These are phyloP conservation scores for Onychomys torridus DNA, from an alignment of 2,797 vertebrate species.

Conservation along the genomic window DNA sequence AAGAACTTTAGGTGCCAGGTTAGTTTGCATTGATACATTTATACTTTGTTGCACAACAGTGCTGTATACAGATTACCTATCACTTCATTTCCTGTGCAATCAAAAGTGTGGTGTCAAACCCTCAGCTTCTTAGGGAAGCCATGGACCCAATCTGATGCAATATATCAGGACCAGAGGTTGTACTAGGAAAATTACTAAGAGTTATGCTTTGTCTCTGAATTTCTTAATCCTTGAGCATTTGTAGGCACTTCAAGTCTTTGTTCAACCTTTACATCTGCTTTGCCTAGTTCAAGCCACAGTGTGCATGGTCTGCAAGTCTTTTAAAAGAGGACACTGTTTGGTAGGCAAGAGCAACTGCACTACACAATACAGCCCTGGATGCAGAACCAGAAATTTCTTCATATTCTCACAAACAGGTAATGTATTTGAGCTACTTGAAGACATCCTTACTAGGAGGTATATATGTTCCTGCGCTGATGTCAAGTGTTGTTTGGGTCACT, in stretches of 20 bases:
- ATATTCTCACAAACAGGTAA: conserved; percentile 15
- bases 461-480: too few relatives aligned
- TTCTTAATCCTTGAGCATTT: neutral
- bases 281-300: neutral
- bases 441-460: neutral
- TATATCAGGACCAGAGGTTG: neutral
- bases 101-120: neutral
- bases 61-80: neutral
- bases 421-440: neutral
- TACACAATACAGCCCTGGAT: neutral
- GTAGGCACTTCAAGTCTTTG: neutral
- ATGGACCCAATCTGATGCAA: neutral
- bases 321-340: conserved; percentile 43
- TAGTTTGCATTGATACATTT: neutral
- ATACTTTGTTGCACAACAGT: neutral
- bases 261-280: neutral
- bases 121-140: neutral
- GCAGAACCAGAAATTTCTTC: conserved; percentile 62
- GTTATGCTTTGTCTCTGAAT: neutral
- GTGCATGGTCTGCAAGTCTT: conserved; percentile 61
- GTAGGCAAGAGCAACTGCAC: conserved; percentile 56
- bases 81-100: neutral
- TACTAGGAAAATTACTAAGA: neutral
- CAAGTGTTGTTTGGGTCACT: neutral
- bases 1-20: neutral